These are phyloP conservation scores for Zaprionus nigranus DNA, from an alignment of 1,140 invertebrate genomes.

Conservation along the genomic window DNA sequence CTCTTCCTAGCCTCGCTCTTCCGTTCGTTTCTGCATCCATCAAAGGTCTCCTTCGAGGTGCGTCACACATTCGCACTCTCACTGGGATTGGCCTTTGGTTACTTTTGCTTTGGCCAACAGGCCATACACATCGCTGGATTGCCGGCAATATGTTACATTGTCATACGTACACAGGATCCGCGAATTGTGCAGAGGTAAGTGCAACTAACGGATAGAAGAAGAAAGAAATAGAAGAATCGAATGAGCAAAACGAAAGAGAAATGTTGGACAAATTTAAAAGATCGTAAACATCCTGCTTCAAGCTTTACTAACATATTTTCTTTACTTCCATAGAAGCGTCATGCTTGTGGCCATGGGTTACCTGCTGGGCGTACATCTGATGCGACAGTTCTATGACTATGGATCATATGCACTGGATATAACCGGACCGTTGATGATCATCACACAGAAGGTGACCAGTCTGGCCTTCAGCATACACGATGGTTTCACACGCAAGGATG, in stretches of 20 bases:
- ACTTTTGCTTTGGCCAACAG: conserved; percentile 95
- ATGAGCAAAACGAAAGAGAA: too few relatives aligned
- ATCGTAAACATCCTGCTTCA: not conserved
- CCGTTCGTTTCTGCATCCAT: conserved; percentile 89
- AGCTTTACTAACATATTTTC: not conserved
- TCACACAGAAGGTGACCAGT: conserved; percentile 97
- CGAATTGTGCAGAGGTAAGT: conserved; percentile 88
- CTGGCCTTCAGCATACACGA: conserved; percentile 97
- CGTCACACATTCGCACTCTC: conserved; percentile 91
- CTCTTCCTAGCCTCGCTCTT: conserved; percentile 90
- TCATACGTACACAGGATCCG: conserved; percentile 88
- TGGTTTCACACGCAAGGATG: conserved; percentile 88
- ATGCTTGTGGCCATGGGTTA: conserved; percentile 92
- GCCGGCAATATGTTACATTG: conserved; percentile 90
- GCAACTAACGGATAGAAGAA: not conserved
- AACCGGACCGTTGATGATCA: conserved; percentile 98
- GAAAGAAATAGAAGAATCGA: too few relatives aligned
- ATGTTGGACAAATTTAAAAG: too few relatives aligned
- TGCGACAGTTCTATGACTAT: conserved; percentile 94
- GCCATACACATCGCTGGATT: conserved; percentile 91
- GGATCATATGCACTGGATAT: conserved; percentile 96
- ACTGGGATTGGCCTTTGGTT: conserved; percentile 91
- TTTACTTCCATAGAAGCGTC: conserved; percentile 87
- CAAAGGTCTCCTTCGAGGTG: conserved; percentile 87
- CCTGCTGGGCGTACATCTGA: conserved; percentile 93